phyloP scores from a whole-genome alignment of 2,888 invertebrate species.

The Drosophila villosipedis region DNA sequence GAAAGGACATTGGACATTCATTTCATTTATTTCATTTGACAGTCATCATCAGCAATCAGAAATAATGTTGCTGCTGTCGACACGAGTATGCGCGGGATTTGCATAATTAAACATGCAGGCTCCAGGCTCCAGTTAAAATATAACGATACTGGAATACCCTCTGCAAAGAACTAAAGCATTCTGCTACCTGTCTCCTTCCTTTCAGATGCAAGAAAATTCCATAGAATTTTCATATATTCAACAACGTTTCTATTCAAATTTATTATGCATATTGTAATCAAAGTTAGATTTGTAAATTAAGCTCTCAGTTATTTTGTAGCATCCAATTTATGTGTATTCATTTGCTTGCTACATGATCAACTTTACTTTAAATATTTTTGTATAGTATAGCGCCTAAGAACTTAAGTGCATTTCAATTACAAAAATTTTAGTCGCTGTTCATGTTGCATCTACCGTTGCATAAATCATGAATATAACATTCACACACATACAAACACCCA shows the following conservation, averaged over 20 bases:
- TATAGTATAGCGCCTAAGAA: constrained; percentile 47
- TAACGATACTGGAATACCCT: not conserved
- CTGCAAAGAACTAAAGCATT: not conserved
- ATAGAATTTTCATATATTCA: not conserved
- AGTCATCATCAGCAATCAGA: constrained; percentile 38
- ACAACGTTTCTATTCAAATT: not conserved
- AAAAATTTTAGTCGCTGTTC: constrained; percentile 34
- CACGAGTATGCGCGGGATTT: constrained; percentile 22
- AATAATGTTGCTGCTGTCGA: constrained; percentile 18
- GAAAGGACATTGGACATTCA: constrained; percentile 60
- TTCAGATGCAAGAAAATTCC: not conserved
- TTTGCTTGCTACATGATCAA: not conserved
- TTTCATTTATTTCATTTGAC: constrained; percentile 34
- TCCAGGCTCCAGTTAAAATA: not conserved
- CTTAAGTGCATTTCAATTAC: constrained; percentile 78
- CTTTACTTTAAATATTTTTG: not conserved
- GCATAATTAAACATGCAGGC: constrained; percentile 27
- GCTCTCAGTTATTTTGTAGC: too few species aligned
- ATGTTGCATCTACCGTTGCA: constrained; percentile 53
- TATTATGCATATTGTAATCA: not conserved
- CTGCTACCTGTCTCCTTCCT: not conserved
- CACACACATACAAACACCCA: not conserved
- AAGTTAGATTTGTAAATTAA: not conserved
- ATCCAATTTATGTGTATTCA: not conserved
- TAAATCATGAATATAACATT: constrained; percentile 60